Evolutionary conservation across 2,888 invertebrate species (phyloP), one percentile per base, ranked within the genome.

Genomic region (Lochmaea crataegi): DNA sequence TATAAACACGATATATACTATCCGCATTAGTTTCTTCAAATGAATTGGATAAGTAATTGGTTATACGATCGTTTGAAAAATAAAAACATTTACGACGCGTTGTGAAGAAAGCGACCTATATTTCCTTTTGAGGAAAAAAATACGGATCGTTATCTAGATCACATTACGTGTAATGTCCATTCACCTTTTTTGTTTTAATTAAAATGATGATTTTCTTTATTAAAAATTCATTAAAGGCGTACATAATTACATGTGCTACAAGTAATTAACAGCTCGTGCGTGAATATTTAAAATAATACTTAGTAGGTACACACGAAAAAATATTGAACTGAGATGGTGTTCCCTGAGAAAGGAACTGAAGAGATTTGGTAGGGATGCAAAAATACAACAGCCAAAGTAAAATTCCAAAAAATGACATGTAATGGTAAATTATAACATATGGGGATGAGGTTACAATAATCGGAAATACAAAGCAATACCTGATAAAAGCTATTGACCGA

Each of bases 21-120:
- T 16, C 4, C n/a, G n/a, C n/a, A 51, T 51, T 51, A 10, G 18
- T 53, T n/a, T 53, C 53, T 53, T 53, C 53, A 53, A 53, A 53
- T 53, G 53, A 53, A 53, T 53, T 53, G 53, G 53, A 53, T 53
- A 53, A 53, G 53, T 53, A 53, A 53, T 53, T 53, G 18, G 45
- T 18, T 18, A n/a, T n/a, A 53, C 18, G 10, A 53, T 53, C 18
- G 53, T 51, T 51, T 51, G 51, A 16, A 67, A 67, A 58, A 57
- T 42, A 64, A 67, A 67, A 67, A 38, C 58, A 56, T 67, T 67
- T 57, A 56, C 41, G 56, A 48, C 61, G 67, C 26, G 63, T 66
- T 63, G 60, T 63, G 12, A 63, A 69, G 69, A 69, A 69, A 69
- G 69, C 69, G 63, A 69, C 69, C 69, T 42, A 69, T 63, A 63